phyloP scores from a whole-genome alignment of 2,113 vertebrate species.

The Panurus biarmicus region DNA sequence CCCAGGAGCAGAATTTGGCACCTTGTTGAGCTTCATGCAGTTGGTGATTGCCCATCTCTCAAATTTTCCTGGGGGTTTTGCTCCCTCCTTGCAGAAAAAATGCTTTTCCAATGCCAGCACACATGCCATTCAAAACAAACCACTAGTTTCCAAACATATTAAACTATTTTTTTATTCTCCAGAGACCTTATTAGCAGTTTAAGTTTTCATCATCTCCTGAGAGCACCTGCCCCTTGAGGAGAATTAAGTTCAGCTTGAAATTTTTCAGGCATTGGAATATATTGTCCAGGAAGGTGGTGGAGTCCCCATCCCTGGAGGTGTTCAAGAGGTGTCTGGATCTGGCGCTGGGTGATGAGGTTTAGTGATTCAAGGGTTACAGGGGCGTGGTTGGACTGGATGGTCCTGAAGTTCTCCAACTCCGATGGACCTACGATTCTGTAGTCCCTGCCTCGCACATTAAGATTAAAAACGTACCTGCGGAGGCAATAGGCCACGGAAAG shows the following conservation, averaged over 20 bases:
- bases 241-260: background rate
- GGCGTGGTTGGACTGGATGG: background rate
- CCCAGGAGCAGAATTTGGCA: background rate
- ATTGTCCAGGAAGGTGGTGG: background rate
- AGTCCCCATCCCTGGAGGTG: background rate
- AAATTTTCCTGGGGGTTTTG: background rate
- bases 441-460: background rate
- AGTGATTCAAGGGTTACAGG: background rate
- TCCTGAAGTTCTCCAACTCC: too few relatives aligned
- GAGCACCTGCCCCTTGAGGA: background rate
- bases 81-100: background rate
- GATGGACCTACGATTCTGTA: too few relatives aligned
- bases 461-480: background rate
- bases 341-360: background rate
- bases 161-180: background rate
- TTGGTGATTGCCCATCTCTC: background rate
- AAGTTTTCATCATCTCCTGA: background rate
- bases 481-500: rapidly evolving
- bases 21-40: background rate
- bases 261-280: background rate
- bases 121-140: background rate
- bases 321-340: background rate
- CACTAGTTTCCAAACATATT: background rate
- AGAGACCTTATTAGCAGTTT: background rate
- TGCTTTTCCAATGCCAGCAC: background rate